phyloP scores from a whole-genome alignment of 1,140 invertebrate genomes.

The Apis dorsata region DNA sequence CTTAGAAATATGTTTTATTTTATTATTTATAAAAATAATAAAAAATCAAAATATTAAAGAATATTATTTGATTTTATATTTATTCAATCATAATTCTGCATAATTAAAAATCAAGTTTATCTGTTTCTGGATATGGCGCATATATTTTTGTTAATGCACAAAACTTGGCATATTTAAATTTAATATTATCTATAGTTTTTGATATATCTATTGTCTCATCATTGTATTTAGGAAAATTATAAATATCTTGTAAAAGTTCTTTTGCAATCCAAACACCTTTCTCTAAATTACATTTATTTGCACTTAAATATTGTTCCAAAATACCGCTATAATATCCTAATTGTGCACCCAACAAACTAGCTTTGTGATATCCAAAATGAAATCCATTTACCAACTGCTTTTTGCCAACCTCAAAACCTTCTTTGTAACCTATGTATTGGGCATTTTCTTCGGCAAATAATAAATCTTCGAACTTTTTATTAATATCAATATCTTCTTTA shows the following conservation, averaged over 20 bases:
- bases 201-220: conserved; percentile 84
- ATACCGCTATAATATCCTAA: conserved; percentile 76
- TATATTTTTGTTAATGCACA: conserved; percentile 84
- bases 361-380: conserved; percentile 77
- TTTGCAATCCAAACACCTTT: conserved; percentile 81
- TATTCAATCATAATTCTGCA: conserved; percentile 13
- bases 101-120: conserved; percentile 79
- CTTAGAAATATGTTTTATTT: background rate
- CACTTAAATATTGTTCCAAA: conserved; percentile 64
- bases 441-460: conserved; percentile 74
- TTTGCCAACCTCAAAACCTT: conserved; percentile 65
- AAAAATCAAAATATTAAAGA: background rate
- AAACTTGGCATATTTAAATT: conserved; percentile 85
- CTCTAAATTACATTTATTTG: conserved; percentile 53
- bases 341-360: conserved; percentile 72
- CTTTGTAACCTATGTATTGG: conserved; percentile 69
- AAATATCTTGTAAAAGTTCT: conserved; percentile 82
- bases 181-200: conserved; percentile 82
- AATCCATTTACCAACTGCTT: conserved; percentile 72
- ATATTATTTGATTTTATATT: conserved; percentile 23
- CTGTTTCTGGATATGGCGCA: conserved; percentile 78
- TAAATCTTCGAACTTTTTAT: conserved; percentile 75
- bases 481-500: conserved; percentile 69
- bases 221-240: conserved; percentile 85
- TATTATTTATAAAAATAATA: background rate